phyloP scores from a whole-genome alignment of 2,113 vertebrate genomes.

The Anseranas semipalmata region DNA sequence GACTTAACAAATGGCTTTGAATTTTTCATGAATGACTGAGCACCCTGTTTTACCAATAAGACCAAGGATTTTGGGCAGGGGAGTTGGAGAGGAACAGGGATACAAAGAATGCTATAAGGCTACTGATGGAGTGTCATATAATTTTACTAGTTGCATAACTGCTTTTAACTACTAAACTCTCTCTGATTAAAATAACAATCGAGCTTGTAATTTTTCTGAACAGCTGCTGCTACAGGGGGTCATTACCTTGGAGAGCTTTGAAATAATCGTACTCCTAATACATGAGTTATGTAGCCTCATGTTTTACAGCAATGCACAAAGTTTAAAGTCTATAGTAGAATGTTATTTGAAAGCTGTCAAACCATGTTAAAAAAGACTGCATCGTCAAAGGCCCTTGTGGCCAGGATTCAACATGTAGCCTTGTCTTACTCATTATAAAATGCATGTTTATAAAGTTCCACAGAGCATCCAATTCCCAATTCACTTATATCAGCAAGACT shows the following conservation, averaged over 20 bases:
- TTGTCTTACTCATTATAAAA: slow-evolving; percentile 90
- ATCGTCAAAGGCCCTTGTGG: slow-evolving; percentile 81
- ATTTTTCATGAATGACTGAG: slow-evolving; percentile 72
- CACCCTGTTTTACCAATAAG: slow-evolving; percentile 63
- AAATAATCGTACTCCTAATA: slow-evolving; percentile 80
- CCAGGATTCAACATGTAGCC: slow-evolving; percentile 84
- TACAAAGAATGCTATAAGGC: slow-evolving; percentile 56
- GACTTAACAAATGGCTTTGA: slow-evolving; percentile 73
- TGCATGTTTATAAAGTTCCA: slow-evolving; percentile 89
- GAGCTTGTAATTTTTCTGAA: slow-evolving; percentile 84
- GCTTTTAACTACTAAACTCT: slow-evolving; percentile 80
- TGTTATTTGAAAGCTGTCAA: slow-evolving; percentile 88
- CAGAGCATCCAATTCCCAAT: slow-evolving; percentile 85
- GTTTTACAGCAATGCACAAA: slow-evolving; percentile 82
- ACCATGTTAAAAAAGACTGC: slow-evolving; percentile 86
- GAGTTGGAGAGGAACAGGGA: neutral
- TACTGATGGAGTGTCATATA: slow-evolving; percentile 76
- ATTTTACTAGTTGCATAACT: slow-evolving; percentile 84
- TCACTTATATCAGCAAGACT: slow-evolving; percentile 89
- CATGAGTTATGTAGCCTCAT: slow-evolving; percentile 79
- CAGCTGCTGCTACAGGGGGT: slow-evolving; percentile 83
- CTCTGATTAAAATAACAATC: slow-evolving; percentile 86
- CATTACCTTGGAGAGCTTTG: slow-evolving; percentile 81
- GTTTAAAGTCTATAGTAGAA: slow-evolving; percentile 84
- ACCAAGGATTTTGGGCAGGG: slow-evolving; percentile 9